Evolutionary conservation across 1,140 invertebrate species (phyloP).

Genomic region (Drosophila bifasciata): DNA sequence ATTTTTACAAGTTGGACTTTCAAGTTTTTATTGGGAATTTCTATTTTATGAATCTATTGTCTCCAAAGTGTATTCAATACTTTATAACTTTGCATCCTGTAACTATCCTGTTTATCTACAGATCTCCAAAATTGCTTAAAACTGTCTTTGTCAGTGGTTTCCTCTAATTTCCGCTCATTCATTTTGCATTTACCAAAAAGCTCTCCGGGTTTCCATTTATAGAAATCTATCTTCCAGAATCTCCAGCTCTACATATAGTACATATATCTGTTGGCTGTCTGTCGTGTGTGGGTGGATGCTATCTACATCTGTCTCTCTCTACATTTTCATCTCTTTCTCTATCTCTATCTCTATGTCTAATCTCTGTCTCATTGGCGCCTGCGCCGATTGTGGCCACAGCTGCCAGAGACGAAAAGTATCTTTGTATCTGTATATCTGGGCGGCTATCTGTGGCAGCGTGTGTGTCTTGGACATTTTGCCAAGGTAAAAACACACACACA

Average conservation of each 20-base stretch:
- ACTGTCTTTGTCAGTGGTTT: too few relatives aligned
- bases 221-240: slow-evolving; percentile 25
- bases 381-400: slow-evolving; percentile 29
- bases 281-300: slow-evolving; percentile 21
- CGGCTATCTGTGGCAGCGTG: background rate
- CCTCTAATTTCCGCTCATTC: background rate
- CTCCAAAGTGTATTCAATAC: too few relatives aligned
- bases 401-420: slow-evolving; percentile 8
- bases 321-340: background rate
- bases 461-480: slow-evolving; percentile 63
- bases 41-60: too few relatives aligned
- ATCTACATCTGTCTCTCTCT: slow-evolving; percentile 3
- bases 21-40: too few relatives aligned
- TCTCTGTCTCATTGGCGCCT: slow-evolving; percentile 36
- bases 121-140: too few relatives aligned
- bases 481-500: slow-evolving; percentile 60
- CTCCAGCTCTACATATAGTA: slow-evolving; percentile 13
- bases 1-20: too few relatives aligned
- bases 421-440: slow-evolving; percentile 7
- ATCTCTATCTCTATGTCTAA: background rate
- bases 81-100: too few relatives aligned
- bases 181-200: background rate
- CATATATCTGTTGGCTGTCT: background rate
- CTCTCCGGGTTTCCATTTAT: slow-evolving; percentile 13
- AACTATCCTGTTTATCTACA: too few relatives aligned